Evolutionary conservation across 64 coral and sea anemone genomes (phyloP), one percentile per base, ranked within the genome.

Genomic region (Orbicella faveolata): DNA sequence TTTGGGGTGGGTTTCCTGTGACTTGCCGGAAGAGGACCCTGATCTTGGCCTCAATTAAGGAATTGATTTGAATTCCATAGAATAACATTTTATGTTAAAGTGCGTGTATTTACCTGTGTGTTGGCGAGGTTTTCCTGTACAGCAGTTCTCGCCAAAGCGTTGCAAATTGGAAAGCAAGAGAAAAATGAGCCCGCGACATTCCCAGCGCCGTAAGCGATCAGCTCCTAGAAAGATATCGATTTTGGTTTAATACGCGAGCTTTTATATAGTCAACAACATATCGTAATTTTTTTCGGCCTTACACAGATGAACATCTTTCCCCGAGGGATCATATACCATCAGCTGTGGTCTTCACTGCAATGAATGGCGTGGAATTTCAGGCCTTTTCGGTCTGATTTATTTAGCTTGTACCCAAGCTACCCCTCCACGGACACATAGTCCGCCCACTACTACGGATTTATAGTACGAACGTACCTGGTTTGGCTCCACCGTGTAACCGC

Each of bases 81-180:
- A 48, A 48, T 6, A 48, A 6, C 44, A 48, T 70, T 7, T 25
- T 5, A 10, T 25, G 4, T 70, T 70, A 63, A 30, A 8, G 5
- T 48, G 44, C 44, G 44, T 48, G 44, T 48, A 48, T 48, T 61
- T 74, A 98, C 93, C 93, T 98, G 96, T 54, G 96, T 98, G 83
- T 88, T 88, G 2, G 93, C 93, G 7, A 98, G 90, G 62, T 95
- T 98, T 36, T 95, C 96, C 61, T 98, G 93, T 14, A 95, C 90
- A 23, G 70, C 90, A 44, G 87, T 90, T 36, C 96, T 61, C 30
- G 93, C 96, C 68, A 98, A 85, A 20, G 96, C 93, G 37, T 92
- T 93, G 35, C 90, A 94, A 36, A 93, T 79, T 18, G 93, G 75
- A 93, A 98, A 98, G 78, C 96, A 94, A 37, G 90, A 93, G 30